Evolutionary conservation across 1,140 invertebrate species (phyloP).

Genomic region (Carposina sasakii): DNA sequence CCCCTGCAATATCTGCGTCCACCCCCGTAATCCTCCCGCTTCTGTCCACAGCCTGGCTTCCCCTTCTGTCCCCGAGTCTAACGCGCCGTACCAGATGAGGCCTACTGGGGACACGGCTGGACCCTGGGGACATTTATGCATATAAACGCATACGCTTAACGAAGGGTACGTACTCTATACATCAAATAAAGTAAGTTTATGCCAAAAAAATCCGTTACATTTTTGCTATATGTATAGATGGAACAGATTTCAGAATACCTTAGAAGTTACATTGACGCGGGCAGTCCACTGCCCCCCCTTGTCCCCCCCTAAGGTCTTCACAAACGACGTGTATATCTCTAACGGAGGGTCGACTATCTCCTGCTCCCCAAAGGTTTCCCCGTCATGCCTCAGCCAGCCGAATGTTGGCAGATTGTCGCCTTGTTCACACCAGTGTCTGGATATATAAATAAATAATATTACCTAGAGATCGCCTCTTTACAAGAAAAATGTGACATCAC

Average conservation of each 20-base stretch:
- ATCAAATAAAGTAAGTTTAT: too few relatives aligned
- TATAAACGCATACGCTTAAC: too few relatives aligned
- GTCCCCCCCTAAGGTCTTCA: slow-evolving; percentile 85
- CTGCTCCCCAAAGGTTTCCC: slow-evolving; percentile 92
- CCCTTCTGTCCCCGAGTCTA: slow-evolving; percentile 77
- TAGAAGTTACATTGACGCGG: slow-evolving; percentile 80
- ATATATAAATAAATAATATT: slow-evolving; percentile 30
- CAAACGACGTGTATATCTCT: slow-evolving; percentile 88
- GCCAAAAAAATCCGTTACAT: too few relatives aligned
- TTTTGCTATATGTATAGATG: background rate
- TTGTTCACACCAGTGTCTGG: slow-evolving; percentile 95
- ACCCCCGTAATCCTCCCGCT: slow-evolving; percentile 76
- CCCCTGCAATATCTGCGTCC: slow-evolving; percentile 84
- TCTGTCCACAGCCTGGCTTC: slow-evolving; percentile 75
- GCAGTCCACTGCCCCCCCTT: slow-evolving; percentile 96
- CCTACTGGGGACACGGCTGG: too few relatives aligned
- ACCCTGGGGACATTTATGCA: too few relatives aligned
- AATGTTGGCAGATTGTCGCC: slow-evolving; percentile 85
- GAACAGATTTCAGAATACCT: slow-evolving; percentile 48
- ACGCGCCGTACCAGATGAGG: slow-evolving; percentile 84
- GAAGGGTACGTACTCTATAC: too few relatives aligned
- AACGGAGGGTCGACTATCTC: slow-evolving; percentile 88
- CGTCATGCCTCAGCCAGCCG: slow-evolving; percentile 95
- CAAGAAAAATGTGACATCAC: too few relatives aligned
- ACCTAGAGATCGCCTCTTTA: too few relatives aligned